Percentiles rank a stretch among this genome's conserved stretches.
These are phyloP conservation scores for Neria commutata DNA, from an alignment of 2,888 invertebrate genomes.

Conservation along the genomic window DNA sequence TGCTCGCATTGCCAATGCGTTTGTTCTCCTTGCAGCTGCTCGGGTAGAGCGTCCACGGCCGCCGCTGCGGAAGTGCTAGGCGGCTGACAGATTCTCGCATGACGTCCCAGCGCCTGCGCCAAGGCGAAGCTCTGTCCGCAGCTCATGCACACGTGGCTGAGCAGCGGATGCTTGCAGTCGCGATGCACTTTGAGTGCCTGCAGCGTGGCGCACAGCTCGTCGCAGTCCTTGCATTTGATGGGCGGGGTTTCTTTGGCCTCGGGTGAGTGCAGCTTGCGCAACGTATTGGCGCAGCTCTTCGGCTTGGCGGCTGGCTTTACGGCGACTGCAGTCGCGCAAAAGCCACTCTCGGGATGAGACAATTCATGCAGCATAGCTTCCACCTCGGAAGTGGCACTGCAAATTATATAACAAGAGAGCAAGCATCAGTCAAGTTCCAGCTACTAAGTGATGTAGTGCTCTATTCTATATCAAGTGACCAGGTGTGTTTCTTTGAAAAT, in stretches of 20 bases:
- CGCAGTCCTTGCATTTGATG: conserved; percentile 28
- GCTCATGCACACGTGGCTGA: conserved; percentile 71
- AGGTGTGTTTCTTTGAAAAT: too few relatives aligned
- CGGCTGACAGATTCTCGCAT: conserved; percentile 64
- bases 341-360: conserved; percentile 25
- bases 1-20: conserved; percentile 41
- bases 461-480: too few relatives aligned
- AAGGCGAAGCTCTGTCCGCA: conserved; percentile 75
- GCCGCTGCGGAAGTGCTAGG: conserved; percentile 28
- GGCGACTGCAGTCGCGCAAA: background rate
- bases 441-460: too few relatives aligned
- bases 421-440: too few relatives aligned
- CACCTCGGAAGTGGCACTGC: conserved; percentile 33
- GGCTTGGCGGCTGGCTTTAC: conserved; percentile 7
- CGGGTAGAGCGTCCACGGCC: background rate
- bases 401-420: too few relatives aligned
- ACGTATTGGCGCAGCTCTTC: background rate
- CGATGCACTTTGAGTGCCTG: conserved; percentile 70
- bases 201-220: conserved; percentile 58
- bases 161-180: conserved; percentile 67
- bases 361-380: conserved; percentile 47
- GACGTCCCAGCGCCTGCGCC: conserved; percentile 76
- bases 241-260: background rate
- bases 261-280: background rate
- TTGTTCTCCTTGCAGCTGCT: background rate